A percentile compares a stretch with the other conserved stretches of the same genome.
Evolutionary conservation across 2,113 vertebrate species (phyloP).

Genomic region (Tupaia chinensis): DNA sequence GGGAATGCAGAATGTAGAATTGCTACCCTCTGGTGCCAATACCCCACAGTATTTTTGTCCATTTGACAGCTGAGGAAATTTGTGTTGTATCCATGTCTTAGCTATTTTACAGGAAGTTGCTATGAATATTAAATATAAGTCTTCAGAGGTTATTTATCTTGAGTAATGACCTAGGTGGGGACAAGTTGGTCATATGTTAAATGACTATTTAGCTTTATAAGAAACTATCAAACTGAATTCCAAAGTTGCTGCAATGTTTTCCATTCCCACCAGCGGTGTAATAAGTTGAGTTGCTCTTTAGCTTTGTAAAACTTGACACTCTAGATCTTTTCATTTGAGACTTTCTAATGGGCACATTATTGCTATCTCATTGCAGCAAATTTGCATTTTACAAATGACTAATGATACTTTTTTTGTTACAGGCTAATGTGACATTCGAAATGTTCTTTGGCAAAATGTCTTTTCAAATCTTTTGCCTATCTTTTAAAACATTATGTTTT

Average conservation of each 20-base stretch:
- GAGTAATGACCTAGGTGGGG: background rate
- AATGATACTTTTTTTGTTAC: background rate
- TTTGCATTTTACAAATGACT: background rate
- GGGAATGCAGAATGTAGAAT: too few relatives aligned
- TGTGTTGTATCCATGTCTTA: background rate
- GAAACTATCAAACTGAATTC: background rate
- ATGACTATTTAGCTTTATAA: background rate
- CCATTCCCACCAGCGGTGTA: background rate
- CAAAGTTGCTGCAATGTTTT: background rate
- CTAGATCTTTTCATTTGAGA: slow-evolving; percentile 22
- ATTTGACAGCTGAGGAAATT: background rate
- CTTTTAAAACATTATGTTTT: background rate
- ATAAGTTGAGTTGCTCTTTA: background rate
- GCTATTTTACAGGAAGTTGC: background rate
- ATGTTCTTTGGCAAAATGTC: background rate
- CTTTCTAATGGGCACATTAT: background rate
- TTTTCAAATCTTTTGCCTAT: background rate
- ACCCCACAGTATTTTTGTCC: background rate
- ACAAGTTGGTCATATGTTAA: background rate
- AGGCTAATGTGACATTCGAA: background rate
- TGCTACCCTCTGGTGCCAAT: too few relatives aligned
- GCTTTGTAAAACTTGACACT: background rate
- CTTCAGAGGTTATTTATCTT: background rate
- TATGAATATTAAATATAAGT: background rate
- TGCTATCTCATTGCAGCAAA: background rate